Percentiles rank a stretch among this genome's conserved stretches.
phyloP scores from a whole-genome alignment of 1,140 invertebrate genomes.

The Drosophila lacteicornis region DNA sequence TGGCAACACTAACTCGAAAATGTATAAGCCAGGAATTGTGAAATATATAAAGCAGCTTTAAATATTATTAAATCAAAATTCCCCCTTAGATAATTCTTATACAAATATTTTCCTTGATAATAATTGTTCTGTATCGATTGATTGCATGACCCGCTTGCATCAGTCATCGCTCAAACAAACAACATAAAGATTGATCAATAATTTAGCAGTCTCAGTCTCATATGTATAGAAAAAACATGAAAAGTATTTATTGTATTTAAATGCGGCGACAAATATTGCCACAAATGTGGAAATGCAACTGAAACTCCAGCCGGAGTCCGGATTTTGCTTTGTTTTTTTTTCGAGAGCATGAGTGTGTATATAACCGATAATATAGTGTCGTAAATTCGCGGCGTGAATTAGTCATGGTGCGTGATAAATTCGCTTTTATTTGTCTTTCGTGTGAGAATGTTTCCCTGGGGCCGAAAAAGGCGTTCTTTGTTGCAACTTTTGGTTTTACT shows the following conservation, averaged over 20 bases:
- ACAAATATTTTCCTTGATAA: slow-evolving; percentile 2
- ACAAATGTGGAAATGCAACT: slow-evolving; percentile 39
- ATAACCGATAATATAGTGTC: slow-evolving; percentile 68
- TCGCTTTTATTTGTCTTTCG: slow-evolving; percentile 79
- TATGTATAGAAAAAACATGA: slow-evolving; percentile 59
- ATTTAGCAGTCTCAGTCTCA: slow-evolving; percentile 52
- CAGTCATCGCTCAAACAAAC: slow-evolving; percentile 27
- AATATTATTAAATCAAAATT: slow-evolving; percentile 11
- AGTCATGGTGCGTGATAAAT: slow-evolving; percentile 82
- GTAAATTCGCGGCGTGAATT: slow-evolving; percentile 67
- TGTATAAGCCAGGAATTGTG: slow-evolving; percentile 38
- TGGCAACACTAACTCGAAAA: slow-evolving; percentile 58
- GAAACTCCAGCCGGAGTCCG: slow-evolving; percentile 18
- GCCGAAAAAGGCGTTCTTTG: slow-evolving; percentile 62
- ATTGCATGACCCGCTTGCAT: slow-evolving; percentile 41
- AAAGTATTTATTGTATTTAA: slow-evolving; percentile 79
- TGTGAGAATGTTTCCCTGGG: slow-evolving; percentile 66
- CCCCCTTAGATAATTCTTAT: not conserved
- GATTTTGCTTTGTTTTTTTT: slow-evolving; percentile 36
- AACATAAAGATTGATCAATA: slow-evolving; percentile 53
- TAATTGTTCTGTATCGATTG: slow-evolving; percentile 15
- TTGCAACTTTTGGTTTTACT: slow-evolving; percentile 49
- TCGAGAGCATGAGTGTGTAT: slow-evolving; percentile 29
- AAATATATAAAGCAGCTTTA: slow-evolving; percentile 7
- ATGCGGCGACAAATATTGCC: slow-evolving; percentile 54